phyloP scores from a whole-genome alignment of 2,797 vertebrate species.

The Australoheros facetus region DNA sequence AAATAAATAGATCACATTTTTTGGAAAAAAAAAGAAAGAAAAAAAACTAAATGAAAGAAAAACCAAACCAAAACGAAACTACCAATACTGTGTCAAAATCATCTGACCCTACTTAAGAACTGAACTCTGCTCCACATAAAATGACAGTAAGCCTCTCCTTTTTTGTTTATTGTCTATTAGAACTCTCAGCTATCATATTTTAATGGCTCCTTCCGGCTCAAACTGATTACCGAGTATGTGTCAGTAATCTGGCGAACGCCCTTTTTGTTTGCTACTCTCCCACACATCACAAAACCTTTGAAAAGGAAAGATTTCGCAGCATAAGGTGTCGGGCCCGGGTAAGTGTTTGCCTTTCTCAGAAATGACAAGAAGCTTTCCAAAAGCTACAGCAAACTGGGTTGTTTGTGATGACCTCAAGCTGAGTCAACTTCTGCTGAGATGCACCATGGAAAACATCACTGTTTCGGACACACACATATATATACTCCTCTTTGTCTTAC shows the following conservation, averaged over 20 bases:
- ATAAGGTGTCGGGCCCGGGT: constrained; percentile 44
- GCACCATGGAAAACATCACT: constrained; percentile 32
- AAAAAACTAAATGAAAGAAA: too few species aligned
- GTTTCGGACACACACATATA: neutral
- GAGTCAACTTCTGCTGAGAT: constrained; percentile 61
- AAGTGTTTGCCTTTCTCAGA: constrained; percentile 41
- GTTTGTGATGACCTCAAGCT: constrained; percentile 63
- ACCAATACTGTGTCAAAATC: neutral
- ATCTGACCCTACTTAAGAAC: neutral
- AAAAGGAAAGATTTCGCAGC: constrained; percentile 33
- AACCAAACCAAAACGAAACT: neutral
- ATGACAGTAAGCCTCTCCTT: neutral
- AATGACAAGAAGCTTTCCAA: constrained; percentile 53
- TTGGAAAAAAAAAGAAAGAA: too few species aligned
- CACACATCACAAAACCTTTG: constrained; percentile 55
- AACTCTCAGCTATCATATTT: constrained; percentile 39
- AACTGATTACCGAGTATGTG: constrained; percentile 26
- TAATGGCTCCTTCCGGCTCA: constrained; percentile 62
- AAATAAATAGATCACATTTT: neutral
- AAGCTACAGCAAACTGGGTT: constrained; percentile 28
- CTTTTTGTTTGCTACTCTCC: constrained; percentile 28
- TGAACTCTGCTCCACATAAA: neutral
- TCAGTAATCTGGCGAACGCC: neutral
- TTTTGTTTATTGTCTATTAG: constrained; percentile 38
- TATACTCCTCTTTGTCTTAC: neutral